Evolutionary conservation across 2,888 invertebrate genomes (phyloP).

Genomic region (Cinara cedri): DNA sequence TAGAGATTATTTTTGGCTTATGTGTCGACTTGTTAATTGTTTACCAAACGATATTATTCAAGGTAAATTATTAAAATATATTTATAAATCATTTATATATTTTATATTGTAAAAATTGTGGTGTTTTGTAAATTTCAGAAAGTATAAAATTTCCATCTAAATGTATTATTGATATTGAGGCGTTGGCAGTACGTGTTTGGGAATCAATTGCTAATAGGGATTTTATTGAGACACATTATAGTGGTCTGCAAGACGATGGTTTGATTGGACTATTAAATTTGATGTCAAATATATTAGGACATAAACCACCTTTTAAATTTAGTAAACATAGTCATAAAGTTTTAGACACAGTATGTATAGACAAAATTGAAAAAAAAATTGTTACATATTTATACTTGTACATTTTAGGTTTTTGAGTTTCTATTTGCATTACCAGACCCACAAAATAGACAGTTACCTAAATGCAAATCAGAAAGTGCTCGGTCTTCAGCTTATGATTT

Average conservation of each 20-base stretch:
- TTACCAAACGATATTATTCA: slow-evolving; percentile 80
- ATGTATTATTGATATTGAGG: slow-evolving; percentile 73
- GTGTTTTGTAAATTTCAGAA: slow-evolving; percentile 58
- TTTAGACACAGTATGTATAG: slow-evolving; percentile 67
- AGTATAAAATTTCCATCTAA: slow-evolving; percentile 63
- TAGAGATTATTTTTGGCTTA: slow-evolving; percentile 91
- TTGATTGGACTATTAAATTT: slow-evolving; percentile 85
- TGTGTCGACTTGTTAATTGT: slow-evolving; percentile 86
- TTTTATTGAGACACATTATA: slow-evolving; percentile 80
- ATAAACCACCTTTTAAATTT: slow-evolving; percentile 84
- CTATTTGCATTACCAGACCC: slow-evolving; percentile 90
- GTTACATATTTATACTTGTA: not conserved
- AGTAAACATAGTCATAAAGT: slow-evolving; percentile 76
- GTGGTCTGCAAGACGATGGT: slow-evolving; percentile 87
- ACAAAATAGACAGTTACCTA: slow-evolving; percentile 82
- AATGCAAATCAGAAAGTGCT: slow-evolving; percentile 89
- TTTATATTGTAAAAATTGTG: slow-evolving; percentile 20
- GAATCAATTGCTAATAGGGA: slow-evolving; percentile 78
- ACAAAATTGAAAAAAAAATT: slow-evolving; percentile 22
- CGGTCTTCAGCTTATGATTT: slow-evolving; percentile 90
- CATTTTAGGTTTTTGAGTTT: slow-evolving; percentile 77
- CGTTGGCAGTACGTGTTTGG: slow-evolving; percentile 75
- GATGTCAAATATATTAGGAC: slow-evolving; percentile 85
- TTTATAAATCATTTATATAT: slow-evolving; percentile 21
- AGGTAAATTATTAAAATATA: slow-evolving; percentile 63